phyloP scores from a whole-genome alignment of 2,113 vertebrate genomes.

The Hippolais icterina region DNA sequence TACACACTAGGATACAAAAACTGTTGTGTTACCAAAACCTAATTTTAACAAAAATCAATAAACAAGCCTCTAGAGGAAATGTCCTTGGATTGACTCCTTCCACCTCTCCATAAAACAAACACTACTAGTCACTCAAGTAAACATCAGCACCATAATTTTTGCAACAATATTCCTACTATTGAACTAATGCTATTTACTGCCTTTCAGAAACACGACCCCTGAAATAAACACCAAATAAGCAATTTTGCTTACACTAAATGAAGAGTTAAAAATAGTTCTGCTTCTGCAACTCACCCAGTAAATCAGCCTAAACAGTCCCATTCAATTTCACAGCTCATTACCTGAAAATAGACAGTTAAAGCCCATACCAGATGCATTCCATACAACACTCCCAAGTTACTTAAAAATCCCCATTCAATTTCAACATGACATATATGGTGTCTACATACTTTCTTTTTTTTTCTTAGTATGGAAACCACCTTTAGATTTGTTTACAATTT shows the following conservation, averaged over 20 bases:
- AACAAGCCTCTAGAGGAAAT: background rate
- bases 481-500: background rate
- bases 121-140: background rate
- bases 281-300: background rate
- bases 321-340: slow-evolving; percentile 52
- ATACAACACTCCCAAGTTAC: background rate
- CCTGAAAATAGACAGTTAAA: background rate
- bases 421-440: background rate
- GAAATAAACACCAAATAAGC: background rate
- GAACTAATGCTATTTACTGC: background rate
- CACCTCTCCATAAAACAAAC: background rate
- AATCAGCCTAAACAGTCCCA: background rate
- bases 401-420: background rate
- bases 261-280: background rate
- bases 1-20: background rate
- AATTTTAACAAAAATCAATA: background rate
- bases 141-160: background rate
- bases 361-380: background rate
- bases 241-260: background rate
- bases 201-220: background rate
- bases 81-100: background rate
- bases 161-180: background rate
- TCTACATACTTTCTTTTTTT: background rate
- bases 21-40: background rate
- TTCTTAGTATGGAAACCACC: background rate